Evolutionary conservation across 2,113 vertebrate genomes (phyloP).

Genomic region (Columba janthina): DNA sequence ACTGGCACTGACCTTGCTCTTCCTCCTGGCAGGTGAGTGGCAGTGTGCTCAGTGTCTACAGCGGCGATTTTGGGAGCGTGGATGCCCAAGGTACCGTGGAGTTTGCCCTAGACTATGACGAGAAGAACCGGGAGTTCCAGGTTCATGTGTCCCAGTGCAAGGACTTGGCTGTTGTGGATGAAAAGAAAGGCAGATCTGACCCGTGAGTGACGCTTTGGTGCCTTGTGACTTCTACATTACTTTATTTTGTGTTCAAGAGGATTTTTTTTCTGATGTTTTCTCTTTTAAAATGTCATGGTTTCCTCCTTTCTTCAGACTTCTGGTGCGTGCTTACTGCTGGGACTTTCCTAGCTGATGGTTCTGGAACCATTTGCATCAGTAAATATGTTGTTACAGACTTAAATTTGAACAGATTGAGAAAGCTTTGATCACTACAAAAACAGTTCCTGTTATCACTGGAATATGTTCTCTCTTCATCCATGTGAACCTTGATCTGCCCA

Average conservation of each 20-base stretch:
- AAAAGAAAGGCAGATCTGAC: conserved; percentile 75
- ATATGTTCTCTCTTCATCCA: background rate
- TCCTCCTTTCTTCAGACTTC: background rate
- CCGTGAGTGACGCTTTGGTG: conserved; percentile 62
- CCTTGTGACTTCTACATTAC: background rate
- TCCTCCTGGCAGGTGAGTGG: conserved; percentile 69
- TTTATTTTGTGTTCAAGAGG: background rate
- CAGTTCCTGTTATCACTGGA: background rate
- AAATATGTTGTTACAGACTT: background rate
- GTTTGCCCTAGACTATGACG: conserved; percentile 74
- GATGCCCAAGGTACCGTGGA: conserved; percentile 72
- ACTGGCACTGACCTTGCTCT: background rate
- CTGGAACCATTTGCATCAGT: background rate
- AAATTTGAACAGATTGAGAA: background rate
- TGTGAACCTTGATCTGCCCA: background rate
- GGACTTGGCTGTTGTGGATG: conserved; percentile 74
- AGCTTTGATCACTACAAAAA: background rate
- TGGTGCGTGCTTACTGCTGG: background rate
- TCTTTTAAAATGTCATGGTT: background rate
- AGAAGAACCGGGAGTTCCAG: conserved; percentile 76
- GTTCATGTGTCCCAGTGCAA: conserved; percentile 73
- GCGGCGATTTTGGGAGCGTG: conserved; percentile 72
- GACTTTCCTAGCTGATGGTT: background rate
- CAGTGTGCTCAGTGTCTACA: conserved; percentile 77
- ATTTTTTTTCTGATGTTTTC: background rate